Evolutionary conservation across 2,888 invertebrate species (phyloP).

Genomic region (Drosophila mulleri): DNA sequence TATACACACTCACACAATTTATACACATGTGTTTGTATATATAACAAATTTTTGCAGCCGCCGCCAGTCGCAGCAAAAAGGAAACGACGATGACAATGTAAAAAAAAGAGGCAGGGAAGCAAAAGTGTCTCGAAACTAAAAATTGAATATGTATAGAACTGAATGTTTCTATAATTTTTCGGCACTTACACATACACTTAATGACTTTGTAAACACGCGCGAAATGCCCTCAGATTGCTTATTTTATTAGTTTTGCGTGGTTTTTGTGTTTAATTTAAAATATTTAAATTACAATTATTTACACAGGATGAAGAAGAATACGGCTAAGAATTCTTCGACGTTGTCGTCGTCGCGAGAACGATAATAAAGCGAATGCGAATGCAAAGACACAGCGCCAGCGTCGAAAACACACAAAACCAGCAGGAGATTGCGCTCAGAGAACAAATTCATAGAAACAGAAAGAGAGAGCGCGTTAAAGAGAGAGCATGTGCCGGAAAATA

Average conservation of each 20-base stretch:
- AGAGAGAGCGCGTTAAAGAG: constrained; percentile 24
- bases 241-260: constrained; percentile 61
- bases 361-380: constrained; percentile 77
- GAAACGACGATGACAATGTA: constrained; percentile 76
- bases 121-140: constrained; percentile 53
- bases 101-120: constrained; percentile 55
- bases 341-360: constrained; percentile 82
- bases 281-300: constrained; percentile 83
- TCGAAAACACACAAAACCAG: constrained; percentile 66
- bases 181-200: constrained; percentile 78
- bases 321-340: constrained; percentile 81
- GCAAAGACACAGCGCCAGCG: constrained; percentile 62
- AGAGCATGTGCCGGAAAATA: constrained; percentile 60
- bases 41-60: constrained; percentile 60
- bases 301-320: constrained; percentile 82
- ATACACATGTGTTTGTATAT: constrained; percentile 40
- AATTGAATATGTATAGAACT: constrained; percentile 48
- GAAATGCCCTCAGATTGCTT: constrained; percentile 56
- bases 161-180: constrained; percentile 35
- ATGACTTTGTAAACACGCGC: constrained; percentile 66
- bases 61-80: constrained; percentile 60
- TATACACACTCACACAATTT: constrained; percentile 14
- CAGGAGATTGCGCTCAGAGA: constrained; percentile 67
- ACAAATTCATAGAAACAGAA: constrained; percentile 3
- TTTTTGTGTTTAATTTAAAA: constrained; percentile 74